Base-by-base conservation (phyloP, 2,113 vertebrate species). In the Cheirogaleus medius region DNA sequence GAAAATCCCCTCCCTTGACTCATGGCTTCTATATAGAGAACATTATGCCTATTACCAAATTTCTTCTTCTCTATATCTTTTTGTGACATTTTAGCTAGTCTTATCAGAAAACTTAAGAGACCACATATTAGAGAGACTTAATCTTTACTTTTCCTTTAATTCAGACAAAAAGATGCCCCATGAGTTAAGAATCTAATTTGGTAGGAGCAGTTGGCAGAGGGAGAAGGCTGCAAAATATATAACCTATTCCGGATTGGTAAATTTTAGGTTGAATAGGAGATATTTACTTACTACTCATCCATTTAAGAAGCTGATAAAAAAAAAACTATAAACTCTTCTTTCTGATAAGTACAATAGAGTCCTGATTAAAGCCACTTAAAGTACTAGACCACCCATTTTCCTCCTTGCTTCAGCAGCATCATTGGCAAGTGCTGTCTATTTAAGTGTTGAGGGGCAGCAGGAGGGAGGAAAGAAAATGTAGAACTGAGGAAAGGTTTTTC, bases 281-380 rank as follows among this genome's bases (percentile, higher is more conserved):
- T 37, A 27, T 63, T 54, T n/a, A 56, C 9, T 69, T 85, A 32
- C 6, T 32, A 47, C 27, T 23, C 12, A 80, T 63, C 15, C 23
- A 27, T 49, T 74, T 80, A 83, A 47, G 71, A 95, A 78, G 56
- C n/a, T 37, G n/a, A 85, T 73, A 32, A 68, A 96, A 94, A 32
- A 68, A 96, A 94, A 94, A 87, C 5, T 49, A 8, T 49, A 76
- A 58, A 47, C 12, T 64, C 6, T 86, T n/a, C n/a, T 54, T 88
- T 85, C 66, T 76, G 14, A 21, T 90, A 81, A 69, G 68, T 68
- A 32, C 3, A 49, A 37, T 23, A 74, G n/a, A 64, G 25, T 78
- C 32, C 71, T 76, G 56, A 84, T 74, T 63, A 58, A 71, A 87
- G 12, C 11, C n/a, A n/a, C 44, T 86, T 90, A 85, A 63, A 39